Evolutionary conservation across 1,140 invertebrate genomes (phyloP).

Genomic region (Philopotamus ludificatus): DNA sequence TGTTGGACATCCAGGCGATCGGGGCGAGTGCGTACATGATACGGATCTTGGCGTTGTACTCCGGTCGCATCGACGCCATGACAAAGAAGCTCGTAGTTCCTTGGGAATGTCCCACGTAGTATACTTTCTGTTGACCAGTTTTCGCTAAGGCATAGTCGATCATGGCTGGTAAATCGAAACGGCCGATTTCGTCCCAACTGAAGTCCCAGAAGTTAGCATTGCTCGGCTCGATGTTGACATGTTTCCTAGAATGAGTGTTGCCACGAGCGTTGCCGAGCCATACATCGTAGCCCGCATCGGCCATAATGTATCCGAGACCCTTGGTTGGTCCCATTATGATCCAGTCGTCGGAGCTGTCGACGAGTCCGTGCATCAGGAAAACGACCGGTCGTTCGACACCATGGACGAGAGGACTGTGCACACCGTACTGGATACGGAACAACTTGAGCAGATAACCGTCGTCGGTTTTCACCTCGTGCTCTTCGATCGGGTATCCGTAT

Average conservation of each 20-base stretch:
- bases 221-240: constrained; percentile 48
- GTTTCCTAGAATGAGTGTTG: constrained; percentile 60
- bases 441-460: constrained; percentile 62
- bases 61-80: constrained; percentile 54
- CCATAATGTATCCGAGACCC: constrained; percentile 20
- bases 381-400: neutral
- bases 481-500: constrained; percentile 56
- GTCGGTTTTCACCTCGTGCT: constrained; percentile 53
- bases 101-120: constrained; percentile 63
- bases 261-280: constrained; percentile 71
- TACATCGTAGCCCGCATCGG: constrained; percentile 65
- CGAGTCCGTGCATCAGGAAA: constrained; percentile 19
- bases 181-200: constrained; percentile 72
- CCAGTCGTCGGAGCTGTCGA: constrained; percentile 41
- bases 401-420: too few species aligned
- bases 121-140: constrained; percentile 54
- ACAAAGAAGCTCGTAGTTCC: constrained; percentile 60
- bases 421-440: constrained; percentile 55
- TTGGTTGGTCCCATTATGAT: constrained; percentile 39
- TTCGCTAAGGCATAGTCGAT: constrained; percentile 60
- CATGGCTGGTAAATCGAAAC: constrained; percentile 68
- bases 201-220: constrained; percentile 54
- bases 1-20: constrained; percentile 56
- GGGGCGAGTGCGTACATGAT: constrained; percentile 61
- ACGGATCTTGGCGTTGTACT: constrained; percentile 61